Conservation (phyloP, 2,113 vertebrate genomes). For the Hucho hucho region DNA sequence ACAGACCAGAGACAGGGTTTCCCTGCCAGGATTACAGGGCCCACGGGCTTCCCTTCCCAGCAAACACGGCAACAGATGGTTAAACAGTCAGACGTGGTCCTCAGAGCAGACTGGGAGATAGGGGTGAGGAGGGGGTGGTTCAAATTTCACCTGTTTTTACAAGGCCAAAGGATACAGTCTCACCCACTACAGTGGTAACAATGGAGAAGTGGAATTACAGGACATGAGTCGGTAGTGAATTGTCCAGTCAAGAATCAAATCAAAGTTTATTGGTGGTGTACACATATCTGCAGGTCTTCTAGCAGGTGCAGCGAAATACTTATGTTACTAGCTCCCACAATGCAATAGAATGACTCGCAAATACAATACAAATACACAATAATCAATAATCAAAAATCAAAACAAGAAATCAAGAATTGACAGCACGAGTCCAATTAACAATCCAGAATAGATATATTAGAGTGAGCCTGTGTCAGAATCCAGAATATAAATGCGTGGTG, state of each 20-base stretch:
- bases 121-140: slow-evolving; percentile 6
- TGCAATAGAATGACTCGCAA: too few relatives aligned
- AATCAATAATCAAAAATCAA: too few relatives aligned
- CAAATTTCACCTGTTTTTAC: slow-evolving; percentile 44
- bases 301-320: too few relatives aligned
- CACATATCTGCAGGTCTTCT: too few relatives aligned
- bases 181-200: background rate
- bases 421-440: too few relatives aligned
- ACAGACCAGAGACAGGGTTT: slow-evolving; percentile 43
- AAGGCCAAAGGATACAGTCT: slow-evolving; percentile 15
- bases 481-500: too few relatives aligned
- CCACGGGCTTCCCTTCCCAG: slow-evolving; percentile 58
- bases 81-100: slow-evolving; percentile 41
- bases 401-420: too few relatives aligned
- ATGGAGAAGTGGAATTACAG: background rate
- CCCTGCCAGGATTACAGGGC: slow-evolving; percentile 43
- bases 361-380: too few relatives aligned
- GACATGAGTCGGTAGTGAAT: background rate
- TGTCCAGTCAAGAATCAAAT: background rate
- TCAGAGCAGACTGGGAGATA: background rate
- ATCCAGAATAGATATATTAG: too few relatives aligned
- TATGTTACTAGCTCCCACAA: too few relatives aligned
- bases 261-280: too few relatives aligned
- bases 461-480: too few relatives aligned
- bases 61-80: slow-evolving; percentile 55